Percentiles rank a stretch among this genome's conserved stretches.
Conservation (phyloP, 2,113 vertebrate genomes). For the Condylura cristata region DNA sequence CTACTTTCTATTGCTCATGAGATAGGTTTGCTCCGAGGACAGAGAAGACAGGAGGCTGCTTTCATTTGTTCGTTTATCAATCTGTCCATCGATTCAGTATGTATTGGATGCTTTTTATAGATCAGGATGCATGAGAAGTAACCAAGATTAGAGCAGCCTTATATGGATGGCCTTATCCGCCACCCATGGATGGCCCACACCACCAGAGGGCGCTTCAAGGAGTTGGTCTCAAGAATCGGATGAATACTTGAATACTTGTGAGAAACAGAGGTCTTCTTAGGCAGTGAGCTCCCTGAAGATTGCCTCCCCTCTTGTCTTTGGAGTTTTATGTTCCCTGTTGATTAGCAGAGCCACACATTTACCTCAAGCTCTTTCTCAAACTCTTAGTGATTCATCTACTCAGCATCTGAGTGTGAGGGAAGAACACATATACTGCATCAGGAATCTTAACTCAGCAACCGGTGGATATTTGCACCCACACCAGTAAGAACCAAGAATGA, state of each 20-base stretch:
- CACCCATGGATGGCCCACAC: background rate
- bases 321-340: conserved; percentile 79
- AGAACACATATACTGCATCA: conserved; percentile 69
- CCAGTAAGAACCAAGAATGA: conserved; percentile 56
- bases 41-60: background rate
- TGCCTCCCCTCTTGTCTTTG: conserved; percentile 73
- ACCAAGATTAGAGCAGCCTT: background rate
- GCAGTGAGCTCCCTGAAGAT: fast-evolving
- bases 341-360: conserved; percentile 70
- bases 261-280: background rate
- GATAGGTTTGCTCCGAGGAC: background rate
- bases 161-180: background rate
- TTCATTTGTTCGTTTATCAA: background rate
- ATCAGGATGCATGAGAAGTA: background rate
- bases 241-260: background rate
- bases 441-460: conserved; percentile 68
- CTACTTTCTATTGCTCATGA: background rate
- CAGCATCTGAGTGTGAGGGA: conserved; percentile 66
- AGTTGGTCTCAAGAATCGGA: background rate
- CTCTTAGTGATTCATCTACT: conserved; percentile 72
- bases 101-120: background rate
- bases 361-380: conserved; percentile 31
- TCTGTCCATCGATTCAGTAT: background rate
- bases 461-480: conserved; percentile 62
- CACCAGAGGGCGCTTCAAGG: background rate